These are phyloP conservation scores for Nomada ruficornis DNA, from an alignment of 2,888 invertebrate genomes.

Conservation along the genomic window DNA sequence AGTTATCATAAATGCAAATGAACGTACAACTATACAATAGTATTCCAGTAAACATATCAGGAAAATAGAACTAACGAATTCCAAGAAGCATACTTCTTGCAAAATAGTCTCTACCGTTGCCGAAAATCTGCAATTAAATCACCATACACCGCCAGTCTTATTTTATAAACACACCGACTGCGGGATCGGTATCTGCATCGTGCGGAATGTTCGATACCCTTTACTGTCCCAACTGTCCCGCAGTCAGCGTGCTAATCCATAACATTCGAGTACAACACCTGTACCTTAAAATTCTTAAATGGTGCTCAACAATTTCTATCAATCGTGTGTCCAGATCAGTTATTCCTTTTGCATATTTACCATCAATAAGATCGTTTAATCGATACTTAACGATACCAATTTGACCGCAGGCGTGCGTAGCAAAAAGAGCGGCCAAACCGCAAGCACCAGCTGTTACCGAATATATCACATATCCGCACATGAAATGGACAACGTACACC, in stretches of 20 bases:
- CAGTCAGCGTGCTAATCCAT: background rate
- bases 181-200: too few species aligned
- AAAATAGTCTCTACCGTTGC: slow-evolving; percentile 9
- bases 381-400: slow-evolving; percentile 53
- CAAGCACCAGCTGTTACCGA: slow-evolving; percentile 66
- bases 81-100: slow-evolving; percentile 68
- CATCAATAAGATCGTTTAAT: slow-evolving; percentile 17
- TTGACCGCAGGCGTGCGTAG: slow-evolving; percentile 68
- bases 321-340: slow-evolving; percentile 35
- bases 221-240: background rate
- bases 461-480: slow-evolving; percentile 69
- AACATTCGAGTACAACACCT: background rate
- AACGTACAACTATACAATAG: slow-evolving; percentile 74
- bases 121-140: slow-evolving; percentile 26
- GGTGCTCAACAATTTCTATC: slow-evolving; percentile 59
- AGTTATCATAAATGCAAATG: background rate
- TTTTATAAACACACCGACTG: background rate
- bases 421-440: slow-evolving; percentile 65
- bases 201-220: background rate
- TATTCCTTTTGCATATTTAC: background rate
- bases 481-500: slow-evolving; percentile 70
- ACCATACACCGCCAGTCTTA: background rate
- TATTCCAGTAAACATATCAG: slow-evolving; percentile 79
- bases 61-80: slow-evolving; percentile 78
- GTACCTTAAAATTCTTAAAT: slow-evolving; percentile 60